These are phyloP conservation scores for Agrilus planipennis DNA, from an alignment of 1,140 invertebrate species.

Conservation along the genomic window DNA sequence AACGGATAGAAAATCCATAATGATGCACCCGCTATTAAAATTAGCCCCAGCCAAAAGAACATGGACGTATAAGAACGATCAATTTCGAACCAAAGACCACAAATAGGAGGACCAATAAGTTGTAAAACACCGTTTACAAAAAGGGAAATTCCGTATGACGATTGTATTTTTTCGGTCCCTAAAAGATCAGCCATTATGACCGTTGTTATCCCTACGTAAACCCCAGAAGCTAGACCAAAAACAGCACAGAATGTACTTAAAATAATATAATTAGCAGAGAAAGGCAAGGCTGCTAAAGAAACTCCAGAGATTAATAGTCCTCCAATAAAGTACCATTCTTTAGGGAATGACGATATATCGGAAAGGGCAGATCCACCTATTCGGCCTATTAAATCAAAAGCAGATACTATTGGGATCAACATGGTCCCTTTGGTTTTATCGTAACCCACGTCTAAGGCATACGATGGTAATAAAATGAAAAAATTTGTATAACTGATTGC, in stretches of 20 bases:
- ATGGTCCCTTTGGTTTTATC: conserved; percentile 54
- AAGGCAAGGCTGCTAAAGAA: conserved; percentile 54
- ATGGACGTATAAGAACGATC: conserved; percentile 55
- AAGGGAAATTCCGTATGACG: conserved; percentile 72
- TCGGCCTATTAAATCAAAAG: conserved; percentile 63
- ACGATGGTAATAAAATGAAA: conserved; percentile 64
- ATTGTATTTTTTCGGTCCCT: conserved; percentile 67
- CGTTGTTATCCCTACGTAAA: conserved; percentile 74
- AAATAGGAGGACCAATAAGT: conserved; percentile 65
- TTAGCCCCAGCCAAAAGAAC: conserved; percentile 56
- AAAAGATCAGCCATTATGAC: conserved; percentile 78
- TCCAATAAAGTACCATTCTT: conserved; percentile 68
- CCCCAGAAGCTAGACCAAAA: conserved; percentile 71
- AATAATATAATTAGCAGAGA: conserved; percentile 42
- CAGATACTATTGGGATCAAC: conserved; percentile 64
- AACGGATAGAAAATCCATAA: conserved; percentile 65
- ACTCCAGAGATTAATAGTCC: conserved; percentile 65
- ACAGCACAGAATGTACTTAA: conserved; percentile 57
- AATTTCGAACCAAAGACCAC: conserved; percentile 52
- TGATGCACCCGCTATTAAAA: conserved; percentile 56
- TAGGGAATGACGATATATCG: conserved; percentile 57
- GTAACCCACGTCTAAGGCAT: conserved; percentile 55
- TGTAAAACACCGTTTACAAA: conserved; percentile 74
- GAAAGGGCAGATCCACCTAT: conserved; percentile 72
- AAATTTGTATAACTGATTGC: conserved; percentile 81